Conservation (phyloP, 64 coral and sea anemone genomes). For the Anthopleura sola region DNA sequence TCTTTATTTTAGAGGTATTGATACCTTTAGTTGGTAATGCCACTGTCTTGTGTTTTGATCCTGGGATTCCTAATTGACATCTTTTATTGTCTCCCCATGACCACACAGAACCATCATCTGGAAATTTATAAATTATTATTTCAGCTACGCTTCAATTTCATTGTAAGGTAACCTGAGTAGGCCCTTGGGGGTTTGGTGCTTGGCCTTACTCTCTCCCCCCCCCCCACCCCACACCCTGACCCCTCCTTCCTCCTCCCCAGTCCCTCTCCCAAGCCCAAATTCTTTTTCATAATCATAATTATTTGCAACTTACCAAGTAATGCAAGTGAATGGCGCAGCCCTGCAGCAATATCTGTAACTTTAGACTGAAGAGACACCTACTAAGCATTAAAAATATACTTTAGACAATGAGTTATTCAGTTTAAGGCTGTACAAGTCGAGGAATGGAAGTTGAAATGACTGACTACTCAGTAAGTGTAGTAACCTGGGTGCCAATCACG, state of each 20-base stretch:
- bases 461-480: no score
- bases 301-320: slow-evolving; percentile 50
- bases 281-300: no score
- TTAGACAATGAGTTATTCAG: background rate
- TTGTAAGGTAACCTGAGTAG: no score
- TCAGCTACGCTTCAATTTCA: background rate
- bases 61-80: slow-evolving; percentile 60
- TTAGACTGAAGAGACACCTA: slow-evolving; percentile 2
- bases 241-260: no score
- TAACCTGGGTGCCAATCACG: no score
- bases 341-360: slow-evolving; percentile 54
- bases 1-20: no score
- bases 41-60: background rate
- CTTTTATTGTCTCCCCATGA: slow-evolving; percentile 84
- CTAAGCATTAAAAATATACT: background rate
- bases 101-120: slow-evolving; percentile 78
- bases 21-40: background rate
- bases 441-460: no score
- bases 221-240: no score
- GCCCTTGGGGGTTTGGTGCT: no score
- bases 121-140: background rate
- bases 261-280: no score
- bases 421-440: no score
- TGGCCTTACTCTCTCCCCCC: no score
- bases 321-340: slow-evolving; percentile 64